Percentiles rank a stretch among this genome's conserved stretches.
phyloP scores from a whole-genome alignment of 2,888 invertebrate species.

The Ormyrus pomaceus region DNA sequence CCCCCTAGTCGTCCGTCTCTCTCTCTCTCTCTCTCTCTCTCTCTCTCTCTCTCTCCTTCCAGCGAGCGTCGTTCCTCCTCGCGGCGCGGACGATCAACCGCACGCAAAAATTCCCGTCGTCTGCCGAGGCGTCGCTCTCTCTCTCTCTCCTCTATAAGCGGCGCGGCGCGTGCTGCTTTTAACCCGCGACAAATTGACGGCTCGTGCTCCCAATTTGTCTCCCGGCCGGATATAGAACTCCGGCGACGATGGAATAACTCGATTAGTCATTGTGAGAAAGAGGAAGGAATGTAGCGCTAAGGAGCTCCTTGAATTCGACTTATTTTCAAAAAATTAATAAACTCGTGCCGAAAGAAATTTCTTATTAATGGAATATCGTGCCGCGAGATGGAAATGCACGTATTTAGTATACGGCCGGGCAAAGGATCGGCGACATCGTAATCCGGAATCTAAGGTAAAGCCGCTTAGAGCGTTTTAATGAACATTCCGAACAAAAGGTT shows the following conservation, averaged over 20 bases:
- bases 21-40: too few species aligned
- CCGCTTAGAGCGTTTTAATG: constrained; percentile 68
- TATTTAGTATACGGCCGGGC: constrained; percentile 5
- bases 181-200: constrained; percentile 21
- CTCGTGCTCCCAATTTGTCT: constrained; percentile 16
- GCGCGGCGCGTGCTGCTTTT: not conserved
- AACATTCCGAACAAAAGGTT: constrained; percentile 67
- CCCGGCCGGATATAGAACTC: not conserved
- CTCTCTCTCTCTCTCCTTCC: too few species aligned
- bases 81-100: not conserved
- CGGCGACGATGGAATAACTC: constrained; percentile 3
- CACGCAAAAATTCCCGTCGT: constrained; percentile 1
- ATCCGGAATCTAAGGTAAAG: constrained; percentile 60
- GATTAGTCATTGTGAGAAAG: constrained; percentile 26
- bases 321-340: constrained; percentile 12
- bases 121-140: not conserved
- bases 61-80: not conserved
- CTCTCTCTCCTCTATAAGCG: not conserved
- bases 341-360: constrained; percentile 1
- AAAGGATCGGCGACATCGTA: constrained; percentile 34
- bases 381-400: not conserved
- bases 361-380: constrained; percentile 28
- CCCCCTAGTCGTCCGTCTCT: too few species aligned
- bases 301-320: not conserved
- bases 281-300: not conserved